Base-by-base conservation (phyloP, 1,140 invertebrate genomes). In the Asbolus verrucosus region DNA sequence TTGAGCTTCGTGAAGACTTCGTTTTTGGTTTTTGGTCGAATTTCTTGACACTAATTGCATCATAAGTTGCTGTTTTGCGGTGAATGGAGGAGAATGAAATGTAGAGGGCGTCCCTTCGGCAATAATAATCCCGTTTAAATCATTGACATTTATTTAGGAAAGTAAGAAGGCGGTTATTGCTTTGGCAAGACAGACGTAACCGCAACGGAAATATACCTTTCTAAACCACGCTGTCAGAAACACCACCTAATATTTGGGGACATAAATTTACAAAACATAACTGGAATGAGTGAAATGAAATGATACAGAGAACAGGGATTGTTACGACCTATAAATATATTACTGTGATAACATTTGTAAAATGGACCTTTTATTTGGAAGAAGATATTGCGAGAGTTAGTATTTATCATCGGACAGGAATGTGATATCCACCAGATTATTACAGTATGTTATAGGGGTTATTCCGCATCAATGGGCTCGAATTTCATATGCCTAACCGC, bases 251-350 rank as follows among this genome's bases (percentile, higher is more conserved):
- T 79, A 79, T 79, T 76, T 71, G 75, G 71, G 71, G 71, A 79
- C 78, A 79, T 79, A 79, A 79, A 79, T 79, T 79, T 77, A 78
- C 76, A 78, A 79, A 79, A 78, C 75, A 76, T 71, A 43, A 59
- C 66, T 65, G 73, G 75, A 78, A 78, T 79, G 76, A 79, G 72
- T 76, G 73, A 79, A 78, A 77, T 71, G 71, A 75, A 73, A 54
- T 50, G 41, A 65, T 54, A 68, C 31, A 60, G 38, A 61, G 43
- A 24, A 67, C 61, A 66, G 66, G 60, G 43, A 70, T 68, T 24
- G 70, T 67, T 61, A 67, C 63, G 65, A 62, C 41, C 70, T 70
- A 73, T 75, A 73, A 75, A 75, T 75, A 75, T 75, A 76, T 75
- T 73, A 65, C 63, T 54, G 71, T 63, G 41, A 61, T 54, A 71